Evolutionary conservation across 64 coral and sea anemone species (phyloP).

Genomic region (Catalaphyllia jardinei): DNA sequence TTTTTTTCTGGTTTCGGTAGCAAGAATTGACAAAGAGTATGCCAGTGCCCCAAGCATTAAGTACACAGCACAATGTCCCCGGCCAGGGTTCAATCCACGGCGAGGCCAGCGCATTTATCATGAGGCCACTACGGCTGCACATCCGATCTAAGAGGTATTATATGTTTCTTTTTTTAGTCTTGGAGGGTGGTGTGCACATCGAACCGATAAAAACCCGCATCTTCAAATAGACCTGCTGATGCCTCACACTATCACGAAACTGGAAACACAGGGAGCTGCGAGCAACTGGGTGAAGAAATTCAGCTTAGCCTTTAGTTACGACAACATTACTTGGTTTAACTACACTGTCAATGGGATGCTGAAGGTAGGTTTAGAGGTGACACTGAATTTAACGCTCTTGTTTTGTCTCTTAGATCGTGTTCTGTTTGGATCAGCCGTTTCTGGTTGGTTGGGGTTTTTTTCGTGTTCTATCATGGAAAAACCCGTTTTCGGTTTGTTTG

Average conservation of each 20-base stretch:
- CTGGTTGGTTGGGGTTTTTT: too few relatives aligned
- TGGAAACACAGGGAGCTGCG: constrained; percentile 50
- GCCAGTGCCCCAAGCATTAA: too few relatives aligned
- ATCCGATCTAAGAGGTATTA: too few relatives aligned
- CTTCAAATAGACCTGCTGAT: constrained; percentile 79
- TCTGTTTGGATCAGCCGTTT: background rate
- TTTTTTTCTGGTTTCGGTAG: too few relatives aligned
- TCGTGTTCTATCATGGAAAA: too few relatives aligned
- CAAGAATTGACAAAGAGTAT: too few relatives aligned
- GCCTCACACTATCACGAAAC: constrained; percentile 64
- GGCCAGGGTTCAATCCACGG: too few relatives aligned
- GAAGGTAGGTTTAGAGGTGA: constrained; percentile 25
- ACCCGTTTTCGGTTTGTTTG: too few relatives aligned
- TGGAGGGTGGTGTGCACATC: constrained; percentile 68
- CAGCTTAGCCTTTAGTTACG: constrained; percentile 56
- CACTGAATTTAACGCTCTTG: background rate
- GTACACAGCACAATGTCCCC: too few relatives aligned
- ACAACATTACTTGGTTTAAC: constrained; percentile 48
- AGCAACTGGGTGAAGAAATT: constrained; percentile 17
- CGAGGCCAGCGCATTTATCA: too few relatives aligned
- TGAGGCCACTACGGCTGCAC: too few relatives aligned
- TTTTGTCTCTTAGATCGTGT: background rate
- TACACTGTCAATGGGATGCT: constrained; percentile 43
- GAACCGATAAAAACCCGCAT: constrained; percentile 35
- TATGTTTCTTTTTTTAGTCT: background rate